Evolutionary conservation across 2,113 vertebrate species (phyloP).

Genomic region (Cyphomyrus plagiostoma): DNA sequence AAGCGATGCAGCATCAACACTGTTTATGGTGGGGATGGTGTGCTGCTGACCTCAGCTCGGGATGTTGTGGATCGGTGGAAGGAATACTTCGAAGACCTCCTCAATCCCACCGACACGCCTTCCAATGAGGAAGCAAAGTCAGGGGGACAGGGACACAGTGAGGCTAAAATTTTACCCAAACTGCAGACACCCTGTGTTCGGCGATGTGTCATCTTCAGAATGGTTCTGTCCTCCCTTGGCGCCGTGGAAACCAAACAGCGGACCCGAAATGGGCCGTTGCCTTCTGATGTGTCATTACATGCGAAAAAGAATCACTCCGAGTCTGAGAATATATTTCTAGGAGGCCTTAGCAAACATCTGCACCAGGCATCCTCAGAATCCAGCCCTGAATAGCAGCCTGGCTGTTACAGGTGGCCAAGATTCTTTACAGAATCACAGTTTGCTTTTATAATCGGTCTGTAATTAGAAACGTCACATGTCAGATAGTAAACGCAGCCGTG

Average conservation of each 20-base stretch:
- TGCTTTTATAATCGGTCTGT: neutral
- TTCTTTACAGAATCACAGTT: neutral
- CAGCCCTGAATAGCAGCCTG: neutral
- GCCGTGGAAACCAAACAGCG: neutral
- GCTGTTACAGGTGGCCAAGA: neutral
- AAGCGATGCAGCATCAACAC: no score
- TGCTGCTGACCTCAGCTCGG: no score
- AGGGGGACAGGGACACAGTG: neutral
- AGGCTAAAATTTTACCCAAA: neutral
- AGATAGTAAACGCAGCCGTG: neutral
- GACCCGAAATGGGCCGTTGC: neutral
- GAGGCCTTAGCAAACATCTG: neutral
- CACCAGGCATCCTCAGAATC: neutral
- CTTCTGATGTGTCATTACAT: neutral
- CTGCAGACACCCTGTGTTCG: neutral
- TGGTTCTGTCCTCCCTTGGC: neutral
- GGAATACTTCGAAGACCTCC: no score
- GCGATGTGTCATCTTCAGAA: neutral
- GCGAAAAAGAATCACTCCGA: neutral
- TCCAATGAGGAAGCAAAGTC: no score
- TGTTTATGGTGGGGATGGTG: no score
- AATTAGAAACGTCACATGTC: neutral
- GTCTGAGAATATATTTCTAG: neutral
- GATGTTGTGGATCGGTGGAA: no score
- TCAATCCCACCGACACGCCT: no score